Percentiles rank a stretch among this genome's conserved stretches.
Conservation (phyloP, 2,113 vertebrate genomes). For the Poecile atricapillus region DNA sequence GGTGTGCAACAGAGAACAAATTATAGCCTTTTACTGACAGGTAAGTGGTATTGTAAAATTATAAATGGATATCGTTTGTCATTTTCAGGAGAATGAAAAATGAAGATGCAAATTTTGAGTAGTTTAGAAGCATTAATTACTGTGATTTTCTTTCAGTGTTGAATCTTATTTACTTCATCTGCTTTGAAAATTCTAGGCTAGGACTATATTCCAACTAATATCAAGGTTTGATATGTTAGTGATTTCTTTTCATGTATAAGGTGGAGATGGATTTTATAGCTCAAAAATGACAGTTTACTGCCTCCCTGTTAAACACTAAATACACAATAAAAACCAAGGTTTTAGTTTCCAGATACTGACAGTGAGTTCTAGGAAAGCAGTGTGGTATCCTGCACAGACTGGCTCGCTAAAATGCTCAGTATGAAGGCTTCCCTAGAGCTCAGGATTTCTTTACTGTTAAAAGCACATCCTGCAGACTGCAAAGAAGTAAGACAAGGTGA, state of each 20-base stretch:
- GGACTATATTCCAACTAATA: not conserved
- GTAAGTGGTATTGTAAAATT: not conserved
- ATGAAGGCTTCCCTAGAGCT: not conserved
- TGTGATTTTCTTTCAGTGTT: not conserved
- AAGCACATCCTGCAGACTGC: not conserved
- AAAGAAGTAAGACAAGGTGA: not conserved
- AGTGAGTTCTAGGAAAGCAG: not conserved
- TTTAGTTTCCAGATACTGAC: not conserved
- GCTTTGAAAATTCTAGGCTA: not conserved
- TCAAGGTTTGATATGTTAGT: not conserved
- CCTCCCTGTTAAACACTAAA: not conserved
- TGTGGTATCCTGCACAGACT: not conserved
- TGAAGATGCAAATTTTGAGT: not conserved
- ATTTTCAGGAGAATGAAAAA: not conserved
- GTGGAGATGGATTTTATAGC: not conserved
- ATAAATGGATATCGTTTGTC: not conserved
- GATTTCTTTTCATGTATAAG: not conserved
- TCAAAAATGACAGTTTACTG: not conserved
- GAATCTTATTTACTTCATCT: not conserved
- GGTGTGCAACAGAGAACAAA: not conserved
- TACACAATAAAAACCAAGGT: fast-evolving
- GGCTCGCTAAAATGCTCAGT: not conserved
- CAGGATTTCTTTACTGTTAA: not conserved
- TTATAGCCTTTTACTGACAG: not conserved
- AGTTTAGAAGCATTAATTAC: not conserved